These are phyloP conservation scores for Myripristis murdjan DNA, from an alignment of 2,797 vertebrate species.

Conservation along the genomic window DNA sequence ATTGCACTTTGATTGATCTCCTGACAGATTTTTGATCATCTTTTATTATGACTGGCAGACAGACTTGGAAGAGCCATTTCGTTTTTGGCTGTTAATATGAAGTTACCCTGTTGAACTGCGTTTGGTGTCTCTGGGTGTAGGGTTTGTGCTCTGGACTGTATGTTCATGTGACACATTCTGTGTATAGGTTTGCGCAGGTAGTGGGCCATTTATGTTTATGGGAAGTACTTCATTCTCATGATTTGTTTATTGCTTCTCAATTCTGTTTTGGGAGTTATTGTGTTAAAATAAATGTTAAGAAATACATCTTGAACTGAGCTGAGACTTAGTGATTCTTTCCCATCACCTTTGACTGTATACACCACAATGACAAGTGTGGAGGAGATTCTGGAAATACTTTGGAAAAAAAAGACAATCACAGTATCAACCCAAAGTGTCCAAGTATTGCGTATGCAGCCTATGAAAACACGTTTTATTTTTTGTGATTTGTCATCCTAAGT, in stretches of 20 bases:
- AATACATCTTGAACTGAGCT: neutral
- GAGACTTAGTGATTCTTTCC: neutral
- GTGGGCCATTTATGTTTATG: neutral
- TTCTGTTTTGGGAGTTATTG: neutral
- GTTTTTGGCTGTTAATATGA: neutral
- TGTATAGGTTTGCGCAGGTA: neutral
- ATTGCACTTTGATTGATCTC: constrained; percentile 15
- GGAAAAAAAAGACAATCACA: neutral
- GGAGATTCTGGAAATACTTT: neutral
- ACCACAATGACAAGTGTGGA: neutral
- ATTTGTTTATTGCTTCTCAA: neutral
- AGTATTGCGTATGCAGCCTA: neutral
- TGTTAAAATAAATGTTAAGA: neutral
- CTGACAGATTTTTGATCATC: constrained; percentile 25
- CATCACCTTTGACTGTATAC: too few relatives aligned
- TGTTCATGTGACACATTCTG: neutral
- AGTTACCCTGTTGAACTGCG: neutral
- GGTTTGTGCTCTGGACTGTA: too few relatives aligned
- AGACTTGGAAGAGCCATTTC: neutral
- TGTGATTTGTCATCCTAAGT: neutral
- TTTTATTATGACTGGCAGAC: neutral
- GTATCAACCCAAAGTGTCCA: neutral
- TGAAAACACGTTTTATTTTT: neutral
- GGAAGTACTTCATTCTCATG: neutral
- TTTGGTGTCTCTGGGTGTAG: neutral